Evolutionary conservation across 2,888 invertebrate genomes (phyloP).

Genomic region (Rugalucina vietnamica): DNA sequence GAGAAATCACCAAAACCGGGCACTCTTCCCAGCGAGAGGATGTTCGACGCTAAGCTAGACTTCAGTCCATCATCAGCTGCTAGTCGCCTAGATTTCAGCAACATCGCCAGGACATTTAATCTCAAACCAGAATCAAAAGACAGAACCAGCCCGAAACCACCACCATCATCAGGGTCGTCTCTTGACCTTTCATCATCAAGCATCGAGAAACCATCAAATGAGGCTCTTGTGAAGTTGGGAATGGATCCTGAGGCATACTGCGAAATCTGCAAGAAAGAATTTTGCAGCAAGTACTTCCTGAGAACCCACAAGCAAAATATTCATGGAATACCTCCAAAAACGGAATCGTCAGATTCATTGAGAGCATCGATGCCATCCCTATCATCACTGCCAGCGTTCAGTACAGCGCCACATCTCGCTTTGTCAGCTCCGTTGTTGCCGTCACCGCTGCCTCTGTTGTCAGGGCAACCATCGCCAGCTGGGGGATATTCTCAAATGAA

Average conservation of each 20-base stretch:
- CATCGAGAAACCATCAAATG: constrained; percentile 72
- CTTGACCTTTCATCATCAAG: constrained; percentile 47
- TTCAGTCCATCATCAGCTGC: constrained; percentile 58
- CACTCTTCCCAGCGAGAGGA: constrained; percentile 32
- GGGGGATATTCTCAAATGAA: constrained; percentile 42
- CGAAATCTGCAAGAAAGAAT: constrained; percentile 95
- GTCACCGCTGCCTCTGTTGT: neutral
- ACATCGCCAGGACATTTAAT: constrained; percentile 47
- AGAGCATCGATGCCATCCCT: neutral
- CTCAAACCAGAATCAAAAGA: constrained; percentile 65
- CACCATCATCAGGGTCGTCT: constrained; percentile 48
- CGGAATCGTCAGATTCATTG: constrained; percentile 29
- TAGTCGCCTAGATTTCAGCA: constrained; percentile 57
- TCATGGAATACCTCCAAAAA: constrained; percentile 91
- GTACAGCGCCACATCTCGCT: constrained; percentile 51
- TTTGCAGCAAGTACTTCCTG: constrained; percentile 98
- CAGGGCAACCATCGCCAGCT: constrained; percentile 16
- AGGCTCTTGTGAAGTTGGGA: constrained; percentile 82
- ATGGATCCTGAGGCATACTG: constrained; percentile 84
- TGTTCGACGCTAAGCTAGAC: constrained; percentile 38
- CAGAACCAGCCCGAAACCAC: constrained; percentile 48
- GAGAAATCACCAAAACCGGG: constrained; percentile 63
- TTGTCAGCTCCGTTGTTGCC: constrained; percentile 53
- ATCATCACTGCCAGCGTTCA: neutral
- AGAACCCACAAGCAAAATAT: constrained; percentile 99